Conservation (phyloP, 2,797 vertebrate genomes). For the Leptatherina wallacei region DNA sequence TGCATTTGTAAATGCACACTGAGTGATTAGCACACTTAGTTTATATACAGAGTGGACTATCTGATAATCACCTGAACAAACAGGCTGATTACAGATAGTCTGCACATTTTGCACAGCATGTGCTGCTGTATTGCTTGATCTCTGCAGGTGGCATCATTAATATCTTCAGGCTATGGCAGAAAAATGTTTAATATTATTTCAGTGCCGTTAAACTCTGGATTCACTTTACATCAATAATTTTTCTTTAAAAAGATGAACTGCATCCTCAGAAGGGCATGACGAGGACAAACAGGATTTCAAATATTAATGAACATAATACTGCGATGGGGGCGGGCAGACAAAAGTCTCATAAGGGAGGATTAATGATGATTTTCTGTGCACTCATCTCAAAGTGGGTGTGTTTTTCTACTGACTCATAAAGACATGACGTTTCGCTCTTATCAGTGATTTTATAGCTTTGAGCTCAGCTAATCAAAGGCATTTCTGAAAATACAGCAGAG, state of each 20-base stretch:
- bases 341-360: constrained; percentile 50
- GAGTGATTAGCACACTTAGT: constrained; percentile 38
- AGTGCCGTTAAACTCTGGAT: constrained; percentile 8
- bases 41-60: constrained; percentile 24
- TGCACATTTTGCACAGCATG: constrained; percentile 29
- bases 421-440: constrained; percentile 49
- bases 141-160: constrained; percentile 33
- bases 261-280: constrained; percentile 40
- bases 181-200: constrained; percentile 36
- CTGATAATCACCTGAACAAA: constrained; percentile 50
- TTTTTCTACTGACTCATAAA: constrained; percentile 46
- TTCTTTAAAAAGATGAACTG: constrained; percentile 20
- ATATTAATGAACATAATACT: constrained; percentile 51
- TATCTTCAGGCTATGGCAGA: constrained; percentile 21
- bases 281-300: constrained; percentile 54
- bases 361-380: constrained; percentile 51
- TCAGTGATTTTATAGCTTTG: constrained; percentile 56
- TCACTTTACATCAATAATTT: constrained; percentile 23
- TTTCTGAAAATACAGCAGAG: constrained; percentile 46
- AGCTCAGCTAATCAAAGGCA: constrained; percentile 39
- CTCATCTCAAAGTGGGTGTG: constrained; percentile 37
- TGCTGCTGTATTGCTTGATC: constrained; percentile 13
- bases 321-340: constrained; percentile 41
- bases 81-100: constrained; percentile 33
- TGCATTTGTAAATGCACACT: constrained; percentile 32